phyloP scores from a whole-genome alignment of 2,888 invertebrate species.

The Cheilosia grossa region DNA sequence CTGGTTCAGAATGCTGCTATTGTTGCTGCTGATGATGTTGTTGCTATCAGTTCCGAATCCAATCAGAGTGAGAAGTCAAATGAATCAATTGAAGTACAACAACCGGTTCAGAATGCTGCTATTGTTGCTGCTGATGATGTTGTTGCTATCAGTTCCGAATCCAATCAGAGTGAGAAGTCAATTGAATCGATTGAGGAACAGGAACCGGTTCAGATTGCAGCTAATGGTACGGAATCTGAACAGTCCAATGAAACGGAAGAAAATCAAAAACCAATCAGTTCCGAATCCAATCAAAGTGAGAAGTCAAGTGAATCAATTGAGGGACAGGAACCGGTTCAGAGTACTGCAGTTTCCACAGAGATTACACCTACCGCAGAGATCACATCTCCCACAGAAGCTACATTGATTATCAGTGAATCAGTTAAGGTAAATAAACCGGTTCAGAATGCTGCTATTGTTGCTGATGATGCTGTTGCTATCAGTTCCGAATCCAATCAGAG shows the following conservation, averaged over 20 bases:
- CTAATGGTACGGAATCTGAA: neutral
- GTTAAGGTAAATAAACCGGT: neutral
- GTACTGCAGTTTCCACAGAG: no score
- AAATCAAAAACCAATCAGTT: neutral
- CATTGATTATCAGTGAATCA: no score
- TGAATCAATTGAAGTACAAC: no score
- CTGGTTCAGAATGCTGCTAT: no score
- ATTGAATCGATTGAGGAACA: neutral
- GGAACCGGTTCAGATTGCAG: neutral
- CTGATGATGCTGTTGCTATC: no score
- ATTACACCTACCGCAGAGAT: no score
- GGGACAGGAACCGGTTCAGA: no score
- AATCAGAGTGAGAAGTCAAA: neutral
- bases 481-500: neutral
- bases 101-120: neutral
- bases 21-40: neutral
- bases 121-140: neutral
- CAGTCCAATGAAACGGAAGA: neutral
- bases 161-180: neutral
- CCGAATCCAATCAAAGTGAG: neutral
- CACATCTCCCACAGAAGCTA: no score
- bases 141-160: neutral
- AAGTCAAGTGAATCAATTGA: neutral
- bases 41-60: neutral
- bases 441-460: neutral